phyloP scores from a whole-genome alignment of 2,797 vertebrate genomes.

The Sparidentex hasta region DNA sequence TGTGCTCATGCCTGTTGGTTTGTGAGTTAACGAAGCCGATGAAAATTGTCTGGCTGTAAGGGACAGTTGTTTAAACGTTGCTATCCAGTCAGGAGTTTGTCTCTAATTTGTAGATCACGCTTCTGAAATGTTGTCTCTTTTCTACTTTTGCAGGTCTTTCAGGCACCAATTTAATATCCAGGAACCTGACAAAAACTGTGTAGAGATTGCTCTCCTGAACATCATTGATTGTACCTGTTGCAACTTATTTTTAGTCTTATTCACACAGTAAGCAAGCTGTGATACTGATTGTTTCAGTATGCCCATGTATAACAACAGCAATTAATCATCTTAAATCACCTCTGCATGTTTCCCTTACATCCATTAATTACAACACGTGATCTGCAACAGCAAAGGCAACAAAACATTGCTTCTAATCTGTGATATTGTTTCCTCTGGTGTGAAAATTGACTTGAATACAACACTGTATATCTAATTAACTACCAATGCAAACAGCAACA shows the following conservation, averaged over 20 bases:
- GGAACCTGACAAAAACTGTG: background rate
- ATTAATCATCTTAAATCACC: background rate
- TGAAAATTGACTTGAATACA: slow-evolving; percentile 5
- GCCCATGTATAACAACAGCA: background rate
- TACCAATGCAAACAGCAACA: background rate
- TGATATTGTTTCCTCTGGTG: background rate
- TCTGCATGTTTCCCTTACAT: slow-evolving; percentile 11
- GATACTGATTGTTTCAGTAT: background rate
- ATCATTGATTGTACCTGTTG: background rate
- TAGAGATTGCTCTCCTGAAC: background rate
- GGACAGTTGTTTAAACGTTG: background rate
- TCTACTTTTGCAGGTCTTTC: background rate
- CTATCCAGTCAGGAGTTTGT: background rate
- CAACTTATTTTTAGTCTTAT: background rate
- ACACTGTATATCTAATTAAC: no score
- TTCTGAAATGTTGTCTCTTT: background rate
- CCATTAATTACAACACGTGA: background rate
- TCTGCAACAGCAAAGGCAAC: background rate
- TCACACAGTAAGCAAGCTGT: background rate
- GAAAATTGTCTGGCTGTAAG: background rate
- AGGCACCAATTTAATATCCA: background rate
- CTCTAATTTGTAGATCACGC: background rate
- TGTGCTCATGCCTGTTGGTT: background rate
- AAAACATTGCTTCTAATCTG: background rate
- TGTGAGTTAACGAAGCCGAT: no score